A percentile compares a stretch with the other conserved stretches of the same genome.
Evolutionary conservation across 2,888 invertebrate genomes (phyloP).

Genomic region (Apodemia zela): DNA sequence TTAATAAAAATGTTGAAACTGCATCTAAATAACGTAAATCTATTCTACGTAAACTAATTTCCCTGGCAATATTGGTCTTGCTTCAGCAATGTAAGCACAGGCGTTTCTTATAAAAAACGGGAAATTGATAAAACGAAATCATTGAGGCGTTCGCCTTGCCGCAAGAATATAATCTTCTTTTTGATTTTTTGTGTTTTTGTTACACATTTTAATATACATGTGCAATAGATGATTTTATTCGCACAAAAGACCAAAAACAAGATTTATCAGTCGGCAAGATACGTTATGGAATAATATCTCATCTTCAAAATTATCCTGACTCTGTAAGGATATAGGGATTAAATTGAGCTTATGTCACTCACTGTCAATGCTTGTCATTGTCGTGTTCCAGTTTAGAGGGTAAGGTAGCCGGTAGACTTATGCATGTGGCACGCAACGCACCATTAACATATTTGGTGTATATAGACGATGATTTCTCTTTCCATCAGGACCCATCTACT

Average conservation of each 20-base stretch:
- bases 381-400: no score
- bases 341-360: no score
- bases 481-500: no score
- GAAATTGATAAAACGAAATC: conserved; percentile 67
- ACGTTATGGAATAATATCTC: no score
- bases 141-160: conserved; percentile 32
- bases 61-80: conserved; percentile 77
- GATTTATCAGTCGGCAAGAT: no score
- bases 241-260: not conserved
- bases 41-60: conserved; percentile 75
- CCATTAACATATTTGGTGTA: no score
- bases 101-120: conserved; percentile 60
- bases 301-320: no score
- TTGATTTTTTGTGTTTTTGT: not conserved
- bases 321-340: no score
- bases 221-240: not conserved
- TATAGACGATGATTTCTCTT: no score
- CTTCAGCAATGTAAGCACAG: conserved; percentile 74
- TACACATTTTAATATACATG: not conserved
- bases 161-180: not conserved
- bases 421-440: no score
- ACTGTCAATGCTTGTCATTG: no score
- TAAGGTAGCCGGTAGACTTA: no score
- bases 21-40: conserved; percentile 16
- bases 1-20: conserved; percentile 14